Evolutionary conservation across 2,888 invertebrate species (phyloP).

Genomic region (Muscina levida): DNA sequence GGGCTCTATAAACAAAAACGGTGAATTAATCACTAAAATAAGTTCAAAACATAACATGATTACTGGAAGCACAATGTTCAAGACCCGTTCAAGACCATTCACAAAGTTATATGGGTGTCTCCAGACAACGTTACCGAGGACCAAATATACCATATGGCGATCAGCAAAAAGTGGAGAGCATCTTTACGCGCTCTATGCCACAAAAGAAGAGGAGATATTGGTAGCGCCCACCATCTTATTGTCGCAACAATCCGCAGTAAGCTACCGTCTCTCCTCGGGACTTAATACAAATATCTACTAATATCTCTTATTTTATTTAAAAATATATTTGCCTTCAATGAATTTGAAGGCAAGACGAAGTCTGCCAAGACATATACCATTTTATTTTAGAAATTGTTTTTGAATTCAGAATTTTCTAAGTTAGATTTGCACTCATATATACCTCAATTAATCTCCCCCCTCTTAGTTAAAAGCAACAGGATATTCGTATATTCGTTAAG

Average conservation of each 20-base stretch:
- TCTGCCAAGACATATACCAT: too few relatives aligned
- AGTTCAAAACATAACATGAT: constrained; percentile 21
- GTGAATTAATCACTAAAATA: constrained; percentile 24
- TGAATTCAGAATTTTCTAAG: too few relatives aligned
- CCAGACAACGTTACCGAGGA: constrained; percentile 26
- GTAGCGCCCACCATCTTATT: not conserved
- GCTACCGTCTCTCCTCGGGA: not conserved
- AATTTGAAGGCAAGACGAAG: too few relatives aligned
- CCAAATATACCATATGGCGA: constrained; percentile 33
- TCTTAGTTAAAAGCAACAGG: constrained; percentile 50
- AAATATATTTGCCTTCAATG: too few relatives aligned
- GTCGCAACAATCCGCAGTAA: not conserved
- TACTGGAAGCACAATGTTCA: not conserved
- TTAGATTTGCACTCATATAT: too few relatives aligned
- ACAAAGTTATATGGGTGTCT: constrained; percentile 40
- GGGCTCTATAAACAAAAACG: constrained; percentile 37
- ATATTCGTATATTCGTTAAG: constrained; percentile 51
- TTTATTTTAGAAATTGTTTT: too few relatives aligned
- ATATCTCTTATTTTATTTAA: too few relatives aligned
- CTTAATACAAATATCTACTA: too few relatives aligned
- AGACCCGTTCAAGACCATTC: constrained; percentile 18
- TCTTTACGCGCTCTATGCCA: too few relatives aligned
- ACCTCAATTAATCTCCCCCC: constrained; percentile 25
- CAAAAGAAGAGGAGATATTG: not conserved
- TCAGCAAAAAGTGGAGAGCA: constrained; percentile 2